phyloP scores from a whole-genome alignment of 2,888 invertebrate genomes.

The Sylvicola cinctus region DNA sequence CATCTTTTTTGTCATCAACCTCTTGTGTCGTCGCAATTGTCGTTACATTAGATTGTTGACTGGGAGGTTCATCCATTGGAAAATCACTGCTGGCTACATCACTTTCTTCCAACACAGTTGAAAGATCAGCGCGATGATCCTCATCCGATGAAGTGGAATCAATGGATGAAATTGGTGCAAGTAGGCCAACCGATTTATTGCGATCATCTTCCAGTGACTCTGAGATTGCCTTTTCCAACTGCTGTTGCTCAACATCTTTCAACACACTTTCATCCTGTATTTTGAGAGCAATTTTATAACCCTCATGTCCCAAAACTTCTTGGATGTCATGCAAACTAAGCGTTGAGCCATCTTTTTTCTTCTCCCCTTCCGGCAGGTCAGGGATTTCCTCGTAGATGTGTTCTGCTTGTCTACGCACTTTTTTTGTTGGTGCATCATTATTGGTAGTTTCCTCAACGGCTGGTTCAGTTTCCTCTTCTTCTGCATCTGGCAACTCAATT shows the following conservation, averaged over 20 bases:
- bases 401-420: background rate
- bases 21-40: conserved; percentile 16
- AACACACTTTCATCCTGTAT: conserved; percentile 4
- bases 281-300: background rate
- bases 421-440: background rate
- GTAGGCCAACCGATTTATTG: conserved; percentile 5
- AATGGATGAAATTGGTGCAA: conserved; percentile 24
- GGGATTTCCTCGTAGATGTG: conserved; percentile 1
- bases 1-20: too few relatives aligned
- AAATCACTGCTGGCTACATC: conserved; percentile 13
- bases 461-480: background rate
- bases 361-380: background rate
- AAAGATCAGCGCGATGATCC: conserved; percentile 14
- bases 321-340: background rate
- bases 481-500: conserved; percentile 15
- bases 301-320: conserved; percentile 2
- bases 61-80: conserved; percentile 3
- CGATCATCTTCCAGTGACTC: background rate
- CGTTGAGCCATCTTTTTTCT: background rate
- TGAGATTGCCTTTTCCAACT: background rate
- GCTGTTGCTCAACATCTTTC: conserved; percentile 3
- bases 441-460: background rate
- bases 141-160: conserved; percentile 26
- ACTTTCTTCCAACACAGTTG: conserved; percentile 20
- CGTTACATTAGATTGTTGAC: background rate